Conservation (phyloP, 2,113 vertebrate genomes). For the Gobius niger region DNA sequence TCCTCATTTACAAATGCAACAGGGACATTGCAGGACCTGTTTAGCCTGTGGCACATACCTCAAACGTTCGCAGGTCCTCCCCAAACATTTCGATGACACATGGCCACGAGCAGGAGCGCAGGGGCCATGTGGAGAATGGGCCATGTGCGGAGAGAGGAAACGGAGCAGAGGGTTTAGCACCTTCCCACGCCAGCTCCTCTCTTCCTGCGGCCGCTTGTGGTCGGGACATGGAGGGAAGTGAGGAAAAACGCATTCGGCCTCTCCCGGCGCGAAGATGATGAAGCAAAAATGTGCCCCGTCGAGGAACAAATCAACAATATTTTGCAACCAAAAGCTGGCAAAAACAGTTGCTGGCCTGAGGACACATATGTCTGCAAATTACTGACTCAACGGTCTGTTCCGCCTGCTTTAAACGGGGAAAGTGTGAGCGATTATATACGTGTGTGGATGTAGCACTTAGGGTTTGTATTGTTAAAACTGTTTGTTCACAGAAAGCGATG, state of each 20-base stretch:
- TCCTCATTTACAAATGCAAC: slow-evolving; percentile 22
- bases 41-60: slow-evolving; percentile 67
- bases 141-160: slow-evolving; percentile 72
- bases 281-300: slow-evolving; percentile 66
- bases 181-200: slow-evolving; percentile 69
- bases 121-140: background rate
- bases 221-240: slow-evolving; percentile 34
- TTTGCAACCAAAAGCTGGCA: background rate
- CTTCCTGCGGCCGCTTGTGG: slow-evolving; percentile 55
- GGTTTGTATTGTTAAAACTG: too few relatives aligned
- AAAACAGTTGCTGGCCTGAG: background rate
- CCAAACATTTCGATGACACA: slow-evolving; percentile 70
- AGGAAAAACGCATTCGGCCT: slow-evolving; percentile 62
- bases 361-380: background rate
- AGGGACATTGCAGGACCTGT: slow-evolving; percentile 54
- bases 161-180: slow-evolving; percentile 78
- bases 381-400: too few relatives aligned
- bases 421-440: too few relatives aligned
- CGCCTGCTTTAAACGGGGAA: too few relatives aligned
- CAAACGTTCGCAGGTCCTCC: slow-evolving; percentile 73
- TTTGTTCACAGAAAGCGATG: too few relatives aligned
- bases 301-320: slow-evolving; percentile 14
- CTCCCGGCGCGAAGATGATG: slow-evolving; percentile 61
- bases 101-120: slow-evolving; percentile 57
- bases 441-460: too few relatives aligned